Percentiles rank a stretch among this genome's conserved stretches.
Evolutionary conservation across 2,797 vertebrate species (phyloP).

Genomic region (Rhabdomys pumilio): DNA sequence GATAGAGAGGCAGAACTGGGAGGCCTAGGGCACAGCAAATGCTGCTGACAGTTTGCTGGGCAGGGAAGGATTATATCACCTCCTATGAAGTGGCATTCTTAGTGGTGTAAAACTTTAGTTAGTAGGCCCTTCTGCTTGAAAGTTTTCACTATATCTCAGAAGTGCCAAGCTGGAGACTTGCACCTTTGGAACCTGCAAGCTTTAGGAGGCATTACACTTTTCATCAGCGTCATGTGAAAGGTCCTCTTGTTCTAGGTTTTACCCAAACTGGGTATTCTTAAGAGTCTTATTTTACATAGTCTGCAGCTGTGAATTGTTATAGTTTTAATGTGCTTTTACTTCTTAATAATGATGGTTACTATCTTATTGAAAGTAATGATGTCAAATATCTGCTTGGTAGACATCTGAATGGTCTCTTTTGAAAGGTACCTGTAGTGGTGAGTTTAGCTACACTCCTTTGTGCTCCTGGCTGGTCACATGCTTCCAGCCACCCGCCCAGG

Average conservation of each 20-base stretch:
- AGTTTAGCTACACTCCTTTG: too few relatives aligned
- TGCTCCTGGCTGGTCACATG: too few relatives aligned
- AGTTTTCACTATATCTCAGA: not conserved
- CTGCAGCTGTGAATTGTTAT: not conserved
- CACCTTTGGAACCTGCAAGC: not conserved
- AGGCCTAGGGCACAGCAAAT: not conserved
- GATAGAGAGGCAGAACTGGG: too few relatives aligned
- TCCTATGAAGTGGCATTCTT: not conserved
- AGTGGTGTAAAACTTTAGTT: not conserved
- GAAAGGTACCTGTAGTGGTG: not conserved
- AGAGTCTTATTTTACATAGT: not conserved
- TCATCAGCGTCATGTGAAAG: not conserved
- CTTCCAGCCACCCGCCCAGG: too few relatives aligned
- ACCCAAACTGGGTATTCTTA: not conserved
- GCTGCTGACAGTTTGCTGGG: not conserved
- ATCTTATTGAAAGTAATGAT: not conserved
- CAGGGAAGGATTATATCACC: not conserved
- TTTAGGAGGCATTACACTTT: not conserved
- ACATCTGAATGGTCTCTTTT: not conserved
- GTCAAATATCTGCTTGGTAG: not conserved
- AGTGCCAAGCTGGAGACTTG: not conserved
- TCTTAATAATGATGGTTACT: not conserved
- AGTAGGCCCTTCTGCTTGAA: too few relatives aligned
- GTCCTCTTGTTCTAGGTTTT: not conserved
- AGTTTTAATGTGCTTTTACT: slow-evolving; percentile 43